Base-by-base conservation (phyloP, 1,140 invertebrate genomes). In the Bursaphelenchus mucronatus region DNA sequence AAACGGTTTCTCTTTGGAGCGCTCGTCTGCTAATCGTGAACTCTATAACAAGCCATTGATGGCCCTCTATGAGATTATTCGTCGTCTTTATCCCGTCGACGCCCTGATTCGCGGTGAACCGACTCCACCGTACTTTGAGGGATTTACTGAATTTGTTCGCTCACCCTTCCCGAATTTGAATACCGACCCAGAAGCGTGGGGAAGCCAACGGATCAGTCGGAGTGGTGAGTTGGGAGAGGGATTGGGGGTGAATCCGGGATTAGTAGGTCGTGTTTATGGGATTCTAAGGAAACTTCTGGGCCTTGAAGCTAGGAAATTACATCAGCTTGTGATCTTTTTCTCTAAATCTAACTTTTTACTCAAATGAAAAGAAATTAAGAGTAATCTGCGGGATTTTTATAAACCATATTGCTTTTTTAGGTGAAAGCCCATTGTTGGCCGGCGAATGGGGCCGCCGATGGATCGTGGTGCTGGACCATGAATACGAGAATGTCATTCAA, bases 391-490 rank as follows among this genome's bases (percentile, higher is more conserved):
- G n/a, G n/a, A n/a, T n/a, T n/a, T n/a, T n/a, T n/a, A n/a, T 49
- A n/a, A 17, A 49, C 47, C 6, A 6, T 6, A n/a, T n/a, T n/a
- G 13, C 17, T 49, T 17, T n/a, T 17, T 49, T 49, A 49, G 47
- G 39, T 21, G n/a, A 55, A 44, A 47, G 54, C 19, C 54, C 54
- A 39, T 4, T 55, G 13, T 39, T 55, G 13, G 54, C 19, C 54
- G 54, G 54, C n/a, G n/a, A n/a, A 44, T 55, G 54, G 54, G 54
- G 54, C 19, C n/a, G 19, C 5, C 54, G 54, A n/a, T 55, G 54
- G 54, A 55, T 55, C 13, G n/a, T 55, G 19, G 54, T 55, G 13
- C 39, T 55, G 54, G 54, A 55, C 54, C 54, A 55, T 39, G 54
- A 55, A 55, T 44, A 15, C n/a, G 19, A 39, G 13, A 39, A n/a